phyloP scores from a whole-genome alignment of 2,113 vertebrate genomes.

The Cnemophilus loriae region DNA sequence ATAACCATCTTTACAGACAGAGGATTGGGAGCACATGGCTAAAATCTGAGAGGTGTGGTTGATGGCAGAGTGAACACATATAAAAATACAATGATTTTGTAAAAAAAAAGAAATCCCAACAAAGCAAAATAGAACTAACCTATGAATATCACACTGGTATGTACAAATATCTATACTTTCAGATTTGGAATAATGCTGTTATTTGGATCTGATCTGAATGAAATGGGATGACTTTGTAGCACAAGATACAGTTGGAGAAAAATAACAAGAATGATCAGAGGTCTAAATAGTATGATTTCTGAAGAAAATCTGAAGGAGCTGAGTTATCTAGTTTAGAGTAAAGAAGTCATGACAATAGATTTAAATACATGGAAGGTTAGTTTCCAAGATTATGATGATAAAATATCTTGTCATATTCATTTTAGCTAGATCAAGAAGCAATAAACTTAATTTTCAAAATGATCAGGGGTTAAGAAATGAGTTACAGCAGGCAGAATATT shows the following conservation, averaged over 20 bases:
- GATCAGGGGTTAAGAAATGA: not conserved
- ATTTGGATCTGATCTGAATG: not conserved
- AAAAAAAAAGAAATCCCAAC: not conserved
- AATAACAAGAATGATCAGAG: not conserved
- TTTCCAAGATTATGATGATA: conserved; percentile 5
- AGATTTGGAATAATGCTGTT: not conserved
- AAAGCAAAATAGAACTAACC: not conserved
- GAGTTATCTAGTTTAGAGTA: not conserved
- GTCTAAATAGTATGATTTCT: not conserved
- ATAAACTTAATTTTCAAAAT: not conserved
- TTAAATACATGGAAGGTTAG: not conserved
- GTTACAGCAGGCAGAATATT: not conserved
- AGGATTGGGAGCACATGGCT: not conserved
- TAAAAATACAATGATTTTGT: not conserved
- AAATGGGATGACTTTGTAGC: not conserved
- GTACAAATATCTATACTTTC: not conserved
- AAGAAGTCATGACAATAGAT: not conserved
- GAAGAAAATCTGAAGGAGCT: not conserved
- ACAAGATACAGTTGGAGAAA: not conserved
- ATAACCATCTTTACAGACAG: not conserved
- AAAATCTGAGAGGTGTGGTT: not conserved
- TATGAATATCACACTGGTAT: not conserved
- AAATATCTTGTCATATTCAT: not conserved
- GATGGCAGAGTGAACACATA: not conserved
- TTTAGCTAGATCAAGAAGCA: not conserved